A percentile compares a stretch with the other conserved stretches of the same genome.
Evolutionary conservation across 1,140 invertebrate species (phyloP).

Genomic region (Halesus radiatus): DNA sequence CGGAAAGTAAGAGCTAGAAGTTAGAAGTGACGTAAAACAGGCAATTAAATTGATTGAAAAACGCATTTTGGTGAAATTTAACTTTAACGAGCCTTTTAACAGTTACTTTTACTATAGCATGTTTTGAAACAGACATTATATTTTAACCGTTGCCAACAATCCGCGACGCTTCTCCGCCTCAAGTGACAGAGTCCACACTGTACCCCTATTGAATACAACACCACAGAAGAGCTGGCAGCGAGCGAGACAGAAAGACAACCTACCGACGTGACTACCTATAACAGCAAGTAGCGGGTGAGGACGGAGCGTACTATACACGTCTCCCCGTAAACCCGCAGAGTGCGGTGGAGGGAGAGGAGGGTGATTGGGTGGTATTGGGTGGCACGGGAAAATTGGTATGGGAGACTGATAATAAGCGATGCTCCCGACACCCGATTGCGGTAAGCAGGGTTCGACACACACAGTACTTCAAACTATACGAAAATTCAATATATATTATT

Average conservation of each 20-base stretch:
- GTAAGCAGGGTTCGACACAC: constrained; percentile 25
- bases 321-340: neutral
- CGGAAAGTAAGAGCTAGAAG: no score
- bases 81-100: no score
- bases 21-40: no score
- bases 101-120: no score
- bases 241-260: neutral
- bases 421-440: constrained; percentile 43
- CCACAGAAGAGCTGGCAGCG: no score
- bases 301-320: neutral
- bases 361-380: neutral
- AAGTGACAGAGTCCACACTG: no score
- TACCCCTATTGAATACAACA: no score
- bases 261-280: neutral
- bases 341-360: neutral
- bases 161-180: no score
- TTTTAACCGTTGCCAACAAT: no score
- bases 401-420: constrained; percentile 32
- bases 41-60: no score
- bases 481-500: neutral
- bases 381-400: constrained; percentile 24
- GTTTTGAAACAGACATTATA: no score
- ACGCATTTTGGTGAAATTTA: no score
- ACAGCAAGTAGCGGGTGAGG: neutral
- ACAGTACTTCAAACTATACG: neutral